Percentiles rank a stretch among this genome's conserved stretches.
These are phyloP conservation scores for Oligia latruncula DNA, from an alignment of 2,888 invertebrate species.

Conservation along the genomic window DNA sequence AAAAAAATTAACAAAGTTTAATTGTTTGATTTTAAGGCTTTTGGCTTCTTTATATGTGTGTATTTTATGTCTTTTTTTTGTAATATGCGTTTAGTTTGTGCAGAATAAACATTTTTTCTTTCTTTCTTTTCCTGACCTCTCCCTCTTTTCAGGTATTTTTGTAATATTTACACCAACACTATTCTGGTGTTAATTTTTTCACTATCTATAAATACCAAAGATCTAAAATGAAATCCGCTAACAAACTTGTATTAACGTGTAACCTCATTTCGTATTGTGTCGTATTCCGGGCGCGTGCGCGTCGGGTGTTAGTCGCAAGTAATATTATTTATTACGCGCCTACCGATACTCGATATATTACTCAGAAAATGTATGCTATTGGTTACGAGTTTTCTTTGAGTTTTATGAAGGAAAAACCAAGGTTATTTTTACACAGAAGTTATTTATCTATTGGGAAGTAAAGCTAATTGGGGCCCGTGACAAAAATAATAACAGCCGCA, in stretches of 20 bases:
- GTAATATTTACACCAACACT: neutral
- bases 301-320: constrained; percentile 29
- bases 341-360: constrained; percentile 24
- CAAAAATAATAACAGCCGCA: too few species aligned
- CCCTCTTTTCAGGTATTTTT: neutral
- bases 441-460: neutral
- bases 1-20: too few species aligned
- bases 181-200: neutral
- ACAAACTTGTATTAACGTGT: constrained; percentile 5
- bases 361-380: constrained; percentile 34
- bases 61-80: too few species aligned
- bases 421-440: neutral
- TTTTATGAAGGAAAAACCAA: neutral
- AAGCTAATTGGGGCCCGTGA: too few species aligned
- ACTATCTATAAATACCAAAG: neutral
- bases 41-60: too few species aligned
- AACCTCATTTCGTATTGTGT: neutral
- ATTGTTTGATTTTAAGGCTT: too few species aligned
- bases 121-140: neutral
- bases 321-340: constrained; percentile 39
- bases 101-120: too few species aligned
- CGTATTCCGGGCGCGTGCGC: constrained; percentile 28
- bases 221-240: neutral
- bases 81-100: too few species aligned
- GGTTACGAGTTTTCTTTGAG: neutral